phyloP scores from a whole-genome alignment of 2,113 vertebrate genomes.

The Candoia aspera region DNA sequence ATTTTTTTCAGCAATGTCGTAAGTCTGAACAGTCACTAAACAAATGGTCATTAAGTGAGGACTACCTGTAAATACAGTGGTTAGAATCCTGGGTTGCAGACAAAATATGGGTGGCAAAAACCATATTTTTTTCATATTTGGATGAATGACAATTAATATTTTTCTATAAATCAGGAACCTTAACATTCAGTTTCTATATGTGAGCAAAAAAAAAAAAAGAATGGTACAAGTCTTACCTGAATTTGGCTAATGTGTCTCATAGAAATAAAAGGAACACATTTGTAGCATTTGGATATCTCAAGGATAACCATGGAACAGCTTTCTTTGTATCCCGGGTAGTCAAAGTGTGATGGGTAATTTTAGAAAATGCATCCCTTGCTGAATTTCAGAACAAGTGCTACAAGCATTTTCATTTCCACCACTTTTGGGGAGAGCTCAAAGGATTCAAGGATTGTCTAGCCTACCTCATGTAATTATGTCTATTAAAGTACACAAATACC shows the following conservation, averaged over 20 bases:
- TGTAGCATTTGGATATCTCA: background rate
- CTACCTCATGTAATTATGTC: conserved; percentile 40
- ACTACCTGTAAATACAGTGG: no score
- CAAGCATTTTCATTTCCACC: conserved; percentile 47
- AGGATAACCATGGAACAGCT: background rate
- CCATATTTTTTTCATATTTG: background rate
- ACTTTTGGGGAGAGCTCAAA: conserved; percentile 40
- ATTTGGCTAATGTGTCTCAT: background rate
- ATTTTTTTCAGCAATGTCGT: no score
- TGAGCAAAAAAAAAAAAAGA: background rate
- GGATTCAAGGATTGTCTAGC: conserved; percentile 39
- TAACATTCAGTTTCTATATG: background rate
- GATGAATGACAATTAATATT: background rate
- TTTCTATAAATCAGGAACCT: background rate
- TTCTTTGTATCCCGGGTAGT: background rate
- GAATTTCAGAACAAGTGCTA: conserved; percentile 45
- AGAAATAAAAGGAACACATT: background rate
- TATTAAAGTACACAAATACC: conserved; percentile 23
- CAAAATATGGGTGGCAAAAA: background rate
- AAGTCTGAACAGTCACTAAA: no score
- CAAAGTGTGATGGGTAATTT: conserved; percentile 6
- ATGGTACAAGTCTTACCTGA: no score
- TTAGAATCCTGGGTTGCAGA: background rate
- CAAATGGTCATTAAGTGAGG: no score
- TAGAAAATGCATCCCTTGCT: conserved; percentile 39